Base-by-base conservation (phyloP, 2,888 invertebrate species). In the Allolobophora icterica region DNA sequence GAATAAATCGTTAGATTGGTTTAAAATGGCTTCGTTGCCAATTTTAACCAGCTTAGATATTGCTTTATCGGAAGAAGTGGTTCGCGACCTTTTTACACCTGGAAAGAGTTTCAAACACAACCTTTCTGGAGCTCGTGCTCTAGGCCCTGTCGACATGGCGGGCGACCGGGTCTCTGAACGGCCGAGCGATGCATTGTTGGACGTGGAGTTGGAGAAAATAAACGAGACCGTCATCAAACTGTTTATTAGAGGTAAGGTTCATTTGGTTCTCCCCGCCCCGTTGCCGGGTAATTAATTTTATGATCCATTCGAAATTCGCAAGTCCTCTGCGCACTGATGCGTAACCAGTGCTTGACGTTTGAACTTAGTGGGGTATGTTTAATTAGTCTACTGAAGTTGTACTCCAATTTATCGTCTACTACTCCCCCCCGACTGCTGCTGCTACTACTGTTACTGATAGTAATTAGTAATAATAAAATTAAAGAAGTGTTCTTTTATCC, bases 171-270 rank as follows among this genome's bases (percentile, higher is more conserved):
- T 34, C 17, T 38, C 34, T 24, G 5, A 34, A 24, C 38, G 21
- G 21, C 87, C 34, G 87, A 38, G 19, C 87, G 87, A 34, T 38
- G 35, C 87, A 24, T 11, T 38, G 84, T 87, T 83, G 38, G 84
- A 40, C 42, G 90, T 90, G 17, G n/a, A 83, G 21, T 40, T 90
- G 90, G 90, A 90, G 90, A 90, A 90, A 40, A 21, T 84, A 33
- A 87, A 34, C 84, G 90, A 90, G 33, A 40, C 90, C 87, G 35
- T 90, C 33, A 90, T 90, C 87, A 90, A 90, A 84, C 90, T 90
- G n/a, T 90, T 90, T 42, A 84, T 90, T 40, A 90, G 83, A 30
- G 90, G 90, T 90, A 38, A 87, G 84, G 34, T 40, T 89, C 15
- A 1, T 90, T 34, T 90, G 35, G 34, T 71, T n/a, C n/a, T 30